Conservation (phyloP, 2,113 vertebrate genomes). For the Clarias magur region DNA sequence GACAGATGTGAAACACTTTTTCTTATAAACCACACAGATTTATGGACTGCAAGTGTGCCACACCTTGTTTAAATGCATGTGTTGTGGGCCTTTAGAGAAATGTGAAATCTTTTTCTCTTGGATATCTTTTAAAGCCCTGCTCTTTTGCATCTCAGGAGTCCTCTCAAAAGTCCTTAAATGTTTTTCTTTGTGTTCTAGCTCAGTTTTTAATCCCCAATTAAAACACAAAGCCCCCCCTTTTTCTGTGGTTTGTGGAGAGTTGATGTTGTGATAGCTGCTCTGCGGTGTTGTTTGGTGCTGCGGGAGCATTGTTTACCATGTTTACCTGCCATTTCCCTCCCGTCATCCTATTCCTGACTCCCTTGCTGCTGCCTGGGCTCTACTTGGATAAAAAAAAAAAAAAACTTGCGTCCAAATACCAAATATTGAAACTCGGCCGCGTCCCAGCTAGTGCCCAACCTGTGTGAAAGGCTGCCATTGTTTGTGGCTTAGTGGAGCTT, state of each 20-base stretch:
- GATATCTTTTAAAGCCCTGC: slow-evolving; percentile 37
- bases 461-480: slow-evolving; percentile 70
- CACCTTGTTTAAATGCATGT: slow-evolving; percentile 25
- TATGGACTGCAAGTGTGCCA: not conserved
- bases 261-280: slow-evolving; percentile 71
- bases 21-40: slow-evolving; percentile 51
- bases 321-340: slow-evolving; percentile 65
- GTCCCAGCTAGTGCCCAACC: slow-evolving; percentile 56
- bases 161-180: slow-evolving; percentile 19
- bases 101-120: slow-evolving; percentile 32
- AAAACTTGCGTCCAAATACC: slow-evolving; percentile 61
- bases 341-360: slow-evolving; percentile 59
- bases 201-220: slow-evolving; percentile 74
- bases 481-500: slow-evolving; percentile 61
- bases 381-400: slow-evolving; percentile 62
- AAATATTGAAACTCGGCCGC: slow-evolving; percentile 71
- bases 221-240: slow-evolving; percentile 64
- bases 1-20: slow-evolving; percentile 72
- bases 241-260: slow-evolving; percentile 60
- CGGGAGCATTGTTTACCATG: slow-evolving; percentile 66
- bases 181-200: slow-evolving; percentile 55
- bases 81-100: slow-evolving; percentile 17
- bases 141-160: slow-evolving; percentile 46
- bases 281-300: slow-evolving; percentile 62
- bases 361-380: slow-evolving; percentile 58